Conservation (phyloP, 2,797 vertebrate genomes). For the Halcyon smyrnensis region DNA sequence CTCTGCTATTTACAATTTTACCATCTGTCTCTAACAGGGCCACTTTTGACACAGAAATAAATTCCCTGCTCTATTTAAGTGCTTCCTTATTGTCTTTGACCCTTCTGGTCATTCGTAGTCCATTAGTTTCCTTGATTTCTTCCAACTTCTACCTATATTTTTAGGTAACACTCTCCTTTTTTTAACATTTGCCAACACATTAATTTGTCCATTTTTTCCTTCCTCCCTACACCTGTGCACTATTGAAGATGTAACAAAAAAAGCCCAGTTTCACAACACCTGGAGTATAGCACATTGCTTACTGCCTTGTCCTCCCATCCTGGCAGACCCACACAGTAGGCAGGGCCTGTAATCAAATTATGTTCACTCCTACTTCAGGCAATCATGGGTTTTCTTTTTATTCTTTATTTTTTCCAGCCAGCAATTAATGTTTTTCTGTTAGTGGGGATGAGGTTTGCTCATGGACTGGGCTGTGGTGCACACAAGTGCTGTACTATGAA, state of each 20-base stretch:
- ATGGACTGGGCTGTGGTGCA: fast-evolving
- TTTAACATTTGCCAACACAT: background rate
- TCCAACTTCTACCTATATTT: background rate
- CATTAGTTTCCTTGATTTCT: conserved; percentile 16
- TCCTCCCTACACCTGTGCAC: background rate
- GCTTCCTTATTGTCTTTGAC: conserved; percentile 25
- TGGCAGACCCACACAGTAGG: background rate
- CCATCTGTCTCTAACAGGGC: conserved; percentile 1
- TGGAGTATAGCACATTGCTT: background rate
- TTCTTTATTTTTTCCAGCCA: background rate
- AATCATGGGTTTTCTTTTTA: background rate
- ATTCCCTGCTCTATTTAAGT: conserved; percentile 1
- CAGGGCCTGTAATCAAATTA: background rate
- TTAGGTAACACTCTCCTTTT: background rate
- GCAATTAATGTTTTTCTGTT: background rate
- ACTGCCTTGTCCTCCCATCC: background rate
- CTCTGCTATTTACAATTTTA: background rate
- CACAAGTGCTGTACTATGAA: background rate
- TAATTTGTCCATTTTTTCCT: background rate
- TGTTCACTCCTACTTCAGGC: background rate
- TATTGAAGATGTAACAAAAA: background rate
- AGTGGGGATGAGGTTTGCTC: background rate
- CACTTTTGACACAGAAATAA: conserved; percentile 7
- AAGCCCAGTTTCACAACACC: background rate
- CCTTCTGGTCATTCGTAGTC: conserved; percentile 6